A percentile compares a stretch with the other conserved stretches of the same genome.
phyloP scores from a whole-genome alignment of 2,113 vertebrate species.

The zebrafish (Danio rerio) region DNA sequence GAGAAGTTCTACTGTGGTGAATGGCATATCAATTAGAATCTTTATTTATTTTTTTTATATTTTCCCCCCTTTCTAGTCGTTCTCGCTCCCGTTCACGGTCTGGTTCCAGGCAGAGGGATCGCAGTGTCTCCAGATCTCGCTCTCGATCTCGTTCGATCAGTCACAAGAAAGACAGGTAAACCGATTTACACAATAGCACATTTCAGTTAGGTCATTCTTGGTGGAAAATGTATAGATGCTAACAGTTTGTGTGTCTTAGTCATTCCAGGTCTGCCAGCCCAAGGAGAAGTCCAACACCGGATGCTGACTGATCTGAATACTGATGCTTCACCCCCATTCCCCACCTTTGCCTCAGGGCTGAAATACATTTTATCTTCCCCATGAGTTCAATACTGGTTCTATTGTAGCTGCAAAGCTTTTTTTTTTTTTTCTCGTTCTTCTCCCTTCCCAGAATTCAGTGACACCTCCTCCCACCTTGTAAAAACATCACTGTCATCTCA shows the following conservation, averaged over 20 bases:
- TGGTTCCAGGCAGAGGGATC: constrained; percentile 50
- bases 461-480: background rate
- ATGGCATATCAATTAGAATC: background rate
- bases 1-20: background rate
- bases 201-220: background rate
- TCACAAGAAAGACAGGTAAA: constrained; percentile 77
- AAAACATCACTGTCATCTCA: constrained; percentile 21
- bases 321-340: constrained; percentile 25
- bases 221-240: background rate
- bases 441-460: background rate
- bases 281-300: constrained; percentile 72
- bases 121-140: constrained; percentile 58
- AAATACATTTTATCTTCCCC: constrained; percentile 27
- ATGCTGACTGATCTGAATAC: constrained; percentile 68
- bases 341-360: constrained; percentile 8
- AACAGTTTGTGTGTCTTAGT: constrained; percentile 70
- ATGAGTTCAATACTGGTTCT: background rate
- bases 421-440: background rate
- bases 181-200: background rate
- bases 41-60: background rate
- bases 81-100: constrained; percentile 74
- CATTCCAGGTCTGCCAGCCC: constrained; percentile 78
- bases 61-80: constrained; percentile 24
- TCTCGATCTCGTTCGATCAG: constrained; percentile 68
- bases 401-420: constrained; percentile 17